Base-by-base conservation (phyloP, 2,888 invertebrate genomes). In the Cataglyphis albicans region DNA sequence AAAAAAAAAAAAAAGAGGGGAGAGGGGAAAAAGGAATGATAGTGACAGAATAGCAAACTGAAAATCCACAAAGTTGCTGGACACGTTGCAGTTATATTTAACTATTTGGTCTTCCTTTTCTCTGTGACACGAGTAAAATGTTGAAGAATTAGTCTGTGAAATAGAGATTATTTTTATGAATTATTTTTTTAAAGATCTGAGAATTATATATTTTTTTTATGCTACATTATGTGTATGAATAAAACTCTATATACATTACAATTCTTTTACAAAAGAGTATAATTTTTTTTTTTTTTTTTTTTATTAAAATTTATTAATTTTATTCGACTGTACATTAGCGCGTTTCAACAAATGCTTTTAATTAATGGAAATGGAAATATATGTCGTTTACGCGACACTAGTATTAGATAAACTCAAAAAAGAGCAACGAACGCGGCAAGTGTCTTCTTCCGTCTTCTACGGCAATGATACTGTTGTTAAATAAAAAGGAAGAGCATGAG, bases 31-130 rank as follows among this genome's bases (percentile, higher is more conserved):
- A 65, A 41, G 44, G 25, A 29, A 65, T n/a, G 9, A 52, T 3
- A 32, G 38, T 65, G 25, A 83, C 25, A 72, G 41, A 76, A 73
- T 41, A 72, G 57, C 82, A 63, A 70, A 72, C n/a, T 29, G 52
- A 12, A 38, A 25, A 65, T 57, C 10, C 7, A 44, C 29, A 35
- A 18, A 6, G 6, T 32, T n/a, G 32, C 21, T 32, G 3, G 3
- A 12, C 15, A 68, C 10, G 41, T 76, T n/a, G n/a, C 15, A 35
- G 21, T 35, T 38, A 44, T 35, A 61, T 59, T 38, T 44, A 64
- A 52, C 18, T 63, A 72, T 61, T 29, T 44, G 3, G 9, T 68
- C 15, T 57, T 41, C 18, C 21, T 59, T 41, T 70, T 6, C 21
- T 59, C 35, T 12, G n/a, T 44, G 9, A 29, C 10, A 25, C 18